Conservation (phyloP, 2,888 invertebrate genomes). For the Ichneumon xanthorius region DNA sequence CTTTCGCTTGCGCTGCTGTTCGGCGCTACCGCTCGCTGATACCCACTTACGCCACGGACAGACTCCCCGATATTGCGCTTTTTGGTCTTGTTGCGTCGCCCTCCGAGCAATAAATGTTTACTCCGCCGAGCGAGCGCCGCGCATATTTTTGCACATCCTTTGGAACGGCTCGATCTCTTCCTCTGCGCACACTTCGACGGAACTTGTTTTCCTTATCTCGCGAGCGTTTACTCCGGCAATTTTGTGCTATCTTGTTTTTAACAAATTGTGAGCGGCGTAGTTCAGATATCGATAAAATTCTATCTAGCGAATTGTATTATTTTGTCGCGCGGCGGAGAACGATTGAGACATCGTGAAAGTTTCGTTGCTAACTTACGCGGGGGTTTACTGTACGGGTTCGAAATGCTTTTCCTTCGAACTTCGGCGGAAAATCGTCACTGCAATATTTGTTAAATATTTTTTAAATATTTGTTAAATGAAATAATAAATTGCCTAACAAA, state of each 20-base stretch:
- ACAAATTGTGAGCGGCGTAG: constrained; percentile 82
- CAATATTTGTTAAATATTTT: background rate
- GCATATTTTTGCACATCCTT: background rate
- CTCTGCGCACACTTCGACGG: constrained; percentile 5
- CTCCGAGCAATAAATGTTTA: constrained; percentile 7
- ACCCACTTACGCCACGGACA: background rate
- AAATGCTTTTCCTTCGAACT: background rate
- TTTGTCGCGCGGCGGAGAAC: background rate
- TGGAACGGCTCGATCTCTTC: background rate
- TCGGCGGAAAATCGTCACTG: background rate
- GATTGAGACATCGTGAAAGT: background rate
- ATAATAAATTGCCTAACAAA: no score
- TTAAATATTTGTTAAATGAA: no score
- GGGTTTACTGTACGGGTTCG: background rate
- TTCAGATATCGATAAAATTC: constrained; percentile 71
- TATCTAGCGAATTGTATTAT: background rate
- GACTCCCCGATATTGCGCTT: background rate
- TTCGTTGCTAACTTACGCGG: background rate
- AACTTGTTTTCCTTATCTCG: constrained; percentile 59
- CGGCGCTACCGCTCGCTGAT: background rate
- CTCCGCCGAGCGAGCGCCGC: background rate
- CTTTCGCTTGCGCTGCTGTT: constrained; percentile 50
- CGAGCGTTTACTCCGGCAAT: constrained; percentile 52
- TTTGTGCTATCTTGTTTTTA: constrained; percentile 80
- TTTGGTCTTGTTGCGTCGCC: background rate